phyloP scores from a whole-genome alignment of 2,888 invertebrate species.

The Eurois occulta region DNA sequence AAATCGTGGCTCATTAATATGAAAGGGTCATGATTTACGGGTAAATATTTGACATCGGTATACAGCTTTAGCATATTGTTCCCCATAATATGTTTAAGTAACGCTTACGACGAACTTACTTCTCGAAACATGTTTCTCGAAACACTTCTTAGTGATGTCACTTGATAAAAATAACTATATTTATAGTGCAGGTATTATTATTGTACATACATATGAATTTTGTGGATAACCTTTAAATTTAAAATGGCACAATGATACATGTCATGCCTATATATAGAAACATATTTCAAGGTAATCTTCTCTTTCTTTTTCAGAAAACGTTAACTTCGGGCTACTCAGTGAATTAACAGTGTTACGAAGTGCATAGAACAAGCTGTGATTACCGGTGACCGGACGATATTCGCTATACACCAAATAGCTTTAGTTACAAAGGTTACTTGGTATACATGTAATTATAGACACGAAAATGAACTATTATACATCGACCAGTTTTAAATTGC shows the following conservation, averaged over 20 bases:
- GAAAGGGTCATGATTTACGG: neutral
- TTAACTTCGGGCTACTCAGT: slow-evolving; percentile 58
- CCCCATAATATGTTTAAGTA: too few species aligned
- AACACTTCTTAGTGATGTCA: neutral
- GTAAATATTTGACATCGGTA: neutral
- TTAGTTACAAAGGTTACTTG: slow-evolving; percentile 46
- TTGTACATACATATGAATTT: neutral
- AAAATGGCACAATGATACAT: neutral
- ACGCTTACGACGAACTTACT: neutral
- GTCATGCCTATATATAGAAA: neutral
- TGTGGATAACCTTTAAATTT: neutral
- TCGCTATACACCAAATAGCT: slow-evolving; percentile 70
- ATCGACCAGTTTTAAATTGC: neutral
- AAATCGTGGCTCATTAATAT: neutral
- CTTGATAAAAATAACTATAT: neutral
- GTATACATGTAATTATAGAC: slow-evolving; percentile 42
- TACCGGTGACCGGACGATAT: slow-evolving; percentile 64
- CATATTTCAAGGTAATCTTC: slow-evolving; percentile 19
- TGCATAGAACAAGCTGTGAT: slow-evolving; percentile 69
- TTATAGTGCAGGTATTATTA: neutral
- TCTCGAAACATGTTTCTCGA: neutral
- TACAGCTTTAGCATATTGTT: neutral
- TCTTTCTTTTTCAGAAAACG: slow-evolving; percentile 62
- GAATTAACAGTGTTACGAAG: slow-evolving; percentile 54
- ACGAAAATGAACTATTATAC: neutral